Conservation (phyloP, 1,140 invertebrate species). For the Sarcophaga peregrina region DNA sequence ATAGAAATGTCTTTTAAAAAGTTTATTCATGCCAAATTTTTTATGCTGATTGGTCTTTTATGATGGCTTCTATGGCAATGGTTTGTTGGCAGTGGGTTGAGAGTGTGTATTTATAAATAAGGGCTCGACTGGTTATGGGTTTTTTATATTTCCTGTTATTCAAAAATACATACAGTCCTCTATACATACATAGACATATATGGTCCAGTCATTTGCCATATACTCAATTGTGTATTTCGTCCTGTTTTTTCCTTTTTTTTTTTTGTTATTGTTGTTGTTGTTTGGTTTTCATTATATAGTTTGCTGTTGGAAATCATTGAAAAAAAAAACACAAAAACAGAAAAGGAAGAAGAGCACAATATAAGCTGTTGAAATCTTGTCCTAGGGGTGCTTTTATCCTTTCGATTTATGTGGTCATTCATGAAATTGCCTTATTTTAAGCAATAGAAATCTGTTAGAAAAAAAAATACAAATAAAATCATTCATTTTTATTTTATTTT, state of each 20-base stretch:
- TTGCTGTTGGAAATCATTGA: not conserved
- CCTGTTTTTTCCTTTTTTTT: not conserved
- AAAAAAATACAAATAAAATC: not conserved
- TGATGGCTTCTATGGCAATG: conserved; percentile 26
- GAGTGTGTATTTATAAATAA: not conserved
- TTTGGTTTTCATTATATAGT: conserved; percentile 3
- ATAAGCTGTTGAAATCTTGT: conserved; percentile 39
- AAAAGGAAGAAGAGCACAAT: not conserved
- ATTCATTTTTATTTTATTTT: conserved; percentile 15
- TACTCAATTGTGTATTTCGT: not conserved
- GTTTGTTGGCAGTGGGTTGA: not conserved
- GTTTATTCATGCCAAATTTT: conserved; percentile 38
- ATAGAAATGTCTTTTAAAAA: conserved; percentile 41
- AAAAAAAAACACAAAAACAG: not conserved
- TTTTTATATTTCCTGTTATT: conserved; percentile 13
- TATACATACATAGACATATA: not conserved
- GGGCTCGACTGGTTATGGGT: conserved; percentile 35
- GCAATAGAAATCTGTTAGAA: conserved; percentile 26
- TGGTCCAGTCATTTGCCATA: not conserved
- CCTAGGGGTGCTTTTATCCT: conserved; percentile 40
- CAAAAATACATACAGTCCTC: too few relatives aligned
- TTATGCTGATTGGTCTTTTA: conserved; percentile 41
- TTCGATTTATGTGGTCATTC: conserved; percentile 42
- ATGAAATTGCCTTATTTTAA: conserved; percentile 42
- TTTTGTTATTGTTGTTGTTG: not conserved